Base-by-base conservation (phyloP, 2,113 vertebrate genomes). In the Phaetusa simplex region DNA sequence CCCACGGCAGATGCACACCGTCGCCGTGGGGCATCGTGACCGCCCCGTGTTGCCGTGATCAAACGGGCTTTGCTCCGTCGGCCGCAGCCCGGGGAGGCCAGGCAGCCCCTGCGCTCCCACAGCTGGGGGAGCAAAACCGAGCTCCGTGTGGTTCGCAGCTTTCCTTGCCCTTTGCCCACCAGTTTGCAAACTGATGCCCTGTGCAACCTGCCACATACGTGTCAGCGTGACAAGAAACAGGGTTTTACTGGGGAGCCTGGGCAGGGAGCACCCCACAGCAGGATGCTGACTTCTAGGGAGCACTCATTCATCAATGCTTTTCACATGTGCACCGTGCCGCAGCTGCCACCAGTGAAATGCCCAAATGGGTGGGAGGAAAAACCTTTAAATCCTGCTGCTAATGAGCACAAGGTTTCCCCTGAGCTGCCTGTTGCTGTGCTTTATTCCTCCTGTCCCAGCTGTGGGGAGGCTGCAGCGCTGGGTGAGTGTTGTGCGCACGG, bases 161-260 rank as follows among this genome's bases (percentile, higher is more conserved):
- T 26, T 22, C 56, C 22, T 42, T 11, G 36, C 45, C 52, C 69
- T 52, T 23, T 53, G 76, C 66, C 53, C 36, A 32, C 29, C 64
- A 7, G 17, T 49, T 13, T 42, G 38, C 32, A 42, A n/a, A 49
- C 8, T 1, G 20, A 2, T 20, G 47, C 67, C 47, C 47, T 18
- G 56, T 5, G 14, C 34, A 49, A 4, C 16, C 50, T 53, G 55
- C 13, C 14, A 0, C 0, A 0, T 0, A 4, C 0, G 0, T 16
- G 34, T 4, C 34, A 49, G 36, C 3, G 27, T 11, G 82, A 76
- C 29, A 18, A 26, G 17, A 6, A n/a, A 18, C 14, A 6, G 74
- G 52, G 10, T 6, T 20, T 32, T 9, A 1, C 3, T 10, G 66
- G 36, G 49, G 22, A 43, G 7, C 9, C 82, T 4, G n/a, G 23